These are phyloP conservation scores for Ctenopoma kingsleyae DNA, from an alignment of 2,797 vertebrate species.

Conservation along the genomic window DNA sequence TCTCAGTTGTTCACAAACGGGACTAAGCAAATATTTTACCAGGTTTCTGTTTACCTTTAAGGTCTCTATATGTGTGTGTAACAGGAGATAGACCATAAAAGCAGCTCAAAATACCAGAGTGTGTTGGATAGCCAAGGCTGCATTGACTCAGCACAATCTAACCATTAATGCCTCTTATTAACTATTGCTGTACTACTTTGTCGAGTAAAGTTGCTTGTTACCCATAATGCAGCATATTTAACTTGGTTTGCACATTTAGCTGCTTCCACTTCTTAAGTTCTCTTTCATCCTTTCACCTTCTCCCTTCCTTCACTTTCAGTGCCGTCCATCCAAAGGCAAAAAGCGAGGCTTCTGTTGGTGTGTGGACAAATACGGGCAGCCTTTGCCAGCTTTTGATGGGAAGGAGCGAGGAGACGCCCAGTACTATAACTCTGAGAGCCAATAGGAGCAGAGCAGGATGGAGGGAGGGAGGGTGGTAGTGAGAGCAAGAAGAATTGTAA, in stretches of 20 bases:
- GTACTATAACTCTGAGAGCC: slow-evolving; percentile 87
- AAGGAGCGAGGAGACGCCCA: slow-evolving; percentile 89
- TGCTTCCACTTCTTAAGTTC: neutral
- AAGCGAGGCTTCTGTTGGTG: slow-evolving; percentile 97
- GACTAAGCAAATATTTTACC: slow-evolving; percentile 87
- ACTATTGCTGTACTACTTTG: slow-evolving; percentile 68
- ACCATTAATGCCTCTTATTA: slow-evolving; percentile 78
- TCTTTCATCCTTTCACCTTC: slow-evolving; percentile 46
- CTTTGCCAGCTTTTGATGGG: slow-evolving; percentile 88
- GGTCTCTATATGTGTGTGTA: slow-evolving; percentile 82
- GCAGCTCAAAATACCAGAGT: slow-evolving; percentile 82
- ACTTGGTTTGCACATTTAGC: slow-evolving; percentile 47
- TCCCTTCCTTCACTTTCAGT: slow-evolving; percentile 81
- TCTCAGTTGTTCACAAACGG: slow-evolving; percentile 85
- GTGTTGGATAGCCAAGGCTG: slow-evolving; percentile 73
- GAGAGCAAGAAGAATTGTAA: slow-evolving; percentile 70
- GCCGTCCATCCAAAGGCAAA: slow-evolving; percentile 94
- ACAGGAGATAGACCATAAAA: slow-evolving; percentile 83
- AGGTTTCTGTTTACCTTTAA: slow-evolving; percentile 87
- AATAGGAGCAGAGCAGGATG: slow-evolving; percentile 72
- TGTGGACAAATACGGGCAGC: slow-evolving; percentile 95
- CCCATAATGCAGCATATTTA: slow-evolving; percentile 61
- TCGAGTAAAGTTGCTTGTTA: slow-evolving; percentile 65
- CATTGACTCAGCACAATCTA: slow-evolving; percentile 75
- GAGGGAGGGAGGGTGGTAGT: slow-evolving; percentile 57